These are phyloP conservation scores for Adelognathus sp. DNA, from an alignment of 2,888 invertebrate species.

Conservation along the genomic window DNA sequence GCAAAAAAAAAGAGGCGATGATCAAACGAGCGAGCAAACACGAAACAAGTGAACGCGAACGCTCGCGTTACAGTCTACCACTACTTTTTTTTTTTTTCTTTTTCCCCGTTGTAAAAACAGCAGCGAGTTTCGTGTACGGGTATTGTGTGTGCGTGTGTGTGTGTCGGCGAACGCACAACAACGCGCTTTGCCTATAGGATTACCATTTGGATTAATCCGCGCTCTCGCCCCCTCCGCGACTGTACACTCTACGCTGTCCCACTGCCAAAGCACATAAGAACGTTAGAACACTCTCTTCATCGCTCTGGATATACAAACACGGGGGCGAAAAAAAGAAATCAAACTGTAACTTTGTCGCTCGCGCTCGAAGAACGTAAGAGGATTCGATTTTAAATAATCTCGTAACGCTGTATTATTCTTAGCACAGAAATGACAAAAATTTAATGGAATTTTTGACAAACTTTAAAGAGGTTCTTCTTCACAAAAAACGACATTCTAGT, in stretches of 20 bases:
- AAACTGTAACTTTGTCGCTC: slow-evolving; percentile 51
- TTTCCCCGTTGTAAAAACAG: slow-evolving; percentile 78
- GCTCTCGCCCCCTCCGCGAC: slow-evolving; percentile 61
- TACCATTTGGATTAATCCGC: slow-evolving; percentile 78
- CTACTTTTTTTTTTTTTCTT: slow-evolving; percentile 28
- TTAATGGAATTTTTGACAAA: slow-evolving; percentile 4
- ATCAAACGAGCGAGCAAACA: slow-evolving; percentile 80
- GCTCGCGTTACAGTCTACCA: slow-evolving; percentile 60
- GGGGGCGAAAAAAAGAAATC: slow-evolving; percentile 73
- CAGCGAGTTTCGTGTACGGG: background rate
- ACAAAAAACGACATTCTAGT: too few species aligned
- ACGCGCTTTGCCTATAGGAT: slow-evolving; percentile 78
- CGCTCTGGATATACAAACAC: slow-evolving; percentile 72
- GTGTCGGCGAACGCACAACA: slow-evolving; percentile 57
- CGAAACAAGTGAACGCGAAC: slow-evolving; percentile 77
- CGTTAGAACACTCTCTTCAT: slow-evolving; percentile 18
- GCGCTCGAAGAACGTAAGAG: slow-evolving; percentile 64
- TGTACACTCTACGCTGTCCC: slow-evolving; percentile 22
- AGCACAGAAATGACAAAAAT: background rate
- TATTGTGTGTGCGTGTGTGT: slow-evolving; percentile 1
- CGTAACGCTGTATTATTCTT: background rate
- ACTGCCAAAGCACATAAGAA: slow-evolving; percentile 48
- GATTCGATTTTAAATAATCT: slow-evolving; percentile 67
- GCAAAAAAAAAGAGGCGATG: slow-evolving; percentile 67
- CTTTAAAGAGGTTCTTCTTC: too few species aligned